Base-by-base conservation (phyloP, 2,888 invertebrate species). In the Acanthacorydalis orientalis region DNA sequence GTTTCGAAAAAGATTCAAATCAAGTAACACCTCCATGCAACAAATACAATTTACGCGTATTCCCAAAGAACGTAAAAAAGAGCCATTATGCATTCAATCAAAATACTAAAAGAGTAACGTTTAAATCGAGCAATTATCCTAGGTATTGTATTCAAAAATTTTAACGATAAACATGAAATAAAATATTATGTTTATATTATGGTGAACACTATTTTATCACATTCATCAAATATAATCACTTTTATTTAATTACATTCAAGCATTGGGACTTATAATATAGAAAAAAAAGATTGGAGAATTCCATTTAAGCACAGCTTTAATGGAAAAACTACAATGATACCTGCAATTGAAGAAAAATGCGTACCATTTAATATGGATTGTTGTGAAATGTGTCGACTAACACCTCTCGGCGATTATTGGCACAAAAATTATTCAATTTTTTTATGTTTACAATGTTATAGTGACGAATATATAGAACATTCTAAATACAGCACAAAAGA, bases 371-470 rank as follows among this genome's bases (percentile, higher is more conserved):
- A 67, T 39, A 51, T 47, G 11, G 68, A 71, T 51, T 49, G 53
- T 32, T 72, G 72, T 51, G 57, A 58, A 38, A 58, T 64, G 51
- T 72, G 72, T 51, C 57, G 59, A 2, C 53, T 57, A 51, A 55
- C 61, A 38, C 68, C 68, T 41, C 48, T 55, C 11, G 68, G 69
- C 1, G 72, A 72, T 59, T 72, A 70, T 52, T 72, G 71, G 71
- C 69, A 70, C 14, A 53, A 53, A 49, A 57, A 62, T 46, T 56
- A 60, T 46, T 50, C 53, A 1, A 53, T 57, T 16, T 70, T 65
- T 51, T 57, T 71, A 37, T 72, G 72, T 48, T 62, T 68, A 48
- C 48, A 54, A 10, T 72, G 72, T 50, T 68, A 68, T 67, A 51
- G 53, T 34, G 61, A 61, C 52, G 67, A 67, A 54, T 59, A 57